Evolutionary conservation across 2,888 invertebrate genomes (phyloP).

Genomic region (Ischnura elegans): DNA sequence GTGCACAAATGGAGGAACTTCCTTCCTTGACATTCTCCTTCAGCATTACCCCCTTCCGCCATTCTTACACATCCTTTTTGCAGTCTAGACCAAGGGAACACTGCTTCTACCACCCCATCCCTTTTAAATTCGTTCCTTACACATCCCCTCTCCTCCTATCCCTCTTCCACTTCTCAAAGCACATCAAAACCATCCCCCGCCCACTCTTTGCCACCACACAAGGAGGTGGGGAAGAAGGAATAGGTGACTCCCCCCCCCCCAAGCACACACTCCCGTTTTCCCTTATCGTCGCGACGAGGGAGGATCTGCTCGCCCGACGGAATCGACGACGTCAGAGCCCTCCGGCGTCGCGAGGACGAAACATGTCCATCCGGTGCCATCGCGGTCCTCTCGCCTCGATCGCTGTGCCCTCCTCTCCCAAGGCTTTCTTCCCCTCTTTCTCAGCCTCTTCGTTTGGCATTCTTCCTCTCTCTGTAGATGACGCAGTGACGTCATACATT

Average conservation of each 20-base stretch:
- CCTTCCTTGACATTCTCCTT: neutral
- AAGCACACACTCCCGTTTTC: neutral
- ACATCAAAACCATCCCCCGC: neutral
- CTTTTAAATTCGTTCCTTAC: neutral
- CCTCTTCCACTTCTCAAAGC: neutral
- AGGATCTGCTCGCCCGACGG: neutral
- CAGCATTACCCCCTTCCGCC: neutral
- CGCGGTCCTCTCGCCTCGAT: neutral
- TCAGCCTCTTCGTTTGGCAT: neutral
- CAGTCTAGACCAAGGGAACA: neutral
- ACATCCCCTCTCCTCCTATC: neutral
- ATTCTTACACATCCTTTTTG: neutral
- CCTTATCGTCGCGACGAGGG: constrained; percentile 59
- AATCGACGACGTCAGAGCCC: constrained; percentile 50
- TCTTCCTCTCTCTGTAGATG: no score
- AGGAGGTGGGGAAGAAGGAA: constrained; percentile 67
- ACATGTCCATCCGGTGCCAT: constrained; percentile 33
- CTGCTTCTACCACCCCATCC: neutral
- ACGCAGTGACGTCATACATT: no score
- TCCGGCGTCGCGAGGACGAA: constrained; percentile 23
- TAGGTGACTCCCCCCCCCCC: constrained; percentile 13
- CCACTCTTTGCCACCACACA: constrained; percentile 53
- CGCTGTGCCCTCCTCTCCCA: neutral
- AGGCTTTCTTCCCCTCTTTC: neutral
- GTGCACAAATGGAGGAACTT: no score